These are phyloP conservation scores for Pagrus major DNA, from an alignment of 2,113 vertebrate genomes.

Conservation along the genomic window DNA sequence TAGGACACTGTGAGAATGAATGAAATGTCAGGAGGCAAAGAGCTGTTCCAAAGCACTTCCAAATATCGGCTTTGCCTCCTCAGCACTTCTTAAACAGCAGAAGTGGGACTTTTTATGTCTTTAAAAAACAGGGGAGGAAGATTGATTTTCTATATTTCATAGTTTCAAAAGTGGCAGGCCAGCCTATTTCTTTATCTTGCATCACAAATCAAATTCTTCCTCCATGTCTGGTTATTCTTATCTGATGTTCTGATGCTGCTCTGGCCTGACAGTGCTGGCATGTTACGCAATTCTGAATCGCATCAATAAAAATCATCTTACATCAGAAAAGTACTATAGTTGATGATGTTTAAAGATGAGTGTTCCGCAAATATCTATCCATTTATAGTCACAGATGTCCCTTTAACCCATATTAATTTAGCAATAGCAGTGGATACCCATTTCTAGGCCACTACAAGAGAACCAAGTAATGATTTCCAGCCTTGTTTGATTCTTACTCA, in stretches of 20 bases:
- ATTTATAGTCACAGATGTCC: constrained; percentile 10
- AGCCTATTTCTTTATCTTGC: not conserved
- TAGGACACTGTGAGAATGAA: constrained; percentile 25
- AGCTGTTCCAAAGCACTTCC: not conserved
- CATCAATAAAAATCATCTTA: constrained; percentile 36
- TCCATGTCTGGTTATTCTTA: constrained; percentile 2
- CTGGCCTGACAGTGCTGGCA: not conserved
- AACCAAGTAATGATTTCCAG: constrained; percentile 1
- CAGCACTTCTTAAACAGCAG: not conserved
- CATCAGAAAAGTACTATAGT: not conserved
- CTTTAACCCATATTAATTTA: constrained; percentile 21
- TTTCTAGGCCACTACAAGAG: constrained; percentile 2
- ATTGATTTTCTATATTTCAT: not conserved
- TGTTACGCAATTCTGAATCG: constrained; percentile 24
- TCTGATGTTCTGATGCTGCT: constrained; percentile 14
- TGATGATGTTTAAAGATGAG: constrained; percentile 21
- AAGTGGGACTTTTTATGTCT: not conserved
- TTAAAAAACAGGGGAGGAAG: not conserved
- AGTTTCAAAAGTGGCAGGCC: not conserved
- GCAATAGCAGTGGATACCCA: not conserved
- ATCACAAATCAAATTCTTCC: constrained; percentile 38
- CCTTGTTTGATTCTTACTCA: constrained; percentile 27
- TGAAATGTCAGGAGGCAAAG: constrained; percentile 36
- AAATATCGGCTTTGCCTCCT: not conserved
- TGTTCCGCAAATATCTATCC: not conserved